Conservation (phyloP, 2,113 vertebrate species). For the Hippolais icterina region DNA sequence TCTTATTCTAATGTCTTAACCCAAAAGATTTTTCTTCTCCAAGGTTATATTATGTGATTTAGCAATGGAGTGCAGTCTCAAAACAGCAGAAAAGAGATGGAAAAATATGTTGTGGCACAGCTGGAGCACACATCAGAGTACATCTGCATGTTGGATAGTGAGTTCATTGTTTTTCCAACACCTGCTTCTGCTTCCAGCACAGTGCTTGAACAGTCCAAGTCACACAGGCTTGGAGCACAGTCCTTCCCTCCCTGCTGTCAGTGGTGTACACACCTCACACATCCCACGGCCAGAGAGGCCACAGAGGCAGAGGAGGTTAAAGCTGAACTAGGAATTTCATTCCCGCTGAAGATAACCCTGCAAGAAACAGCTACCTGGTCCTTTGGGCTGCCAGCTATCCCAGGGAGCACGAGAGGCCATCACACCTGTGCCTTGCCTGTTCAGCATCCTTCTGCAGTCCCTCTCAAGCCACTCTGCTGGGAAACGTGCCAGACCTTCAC, state of each 20-base stretch:
- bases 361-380: neutral
- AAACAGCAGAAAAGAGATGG: neutral
- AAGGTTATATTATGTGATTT: neutral
- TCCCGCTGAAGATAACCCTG: neutral
- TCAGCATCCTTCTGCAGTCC: neutral
- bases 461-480: neutral
- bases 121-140: neutral
- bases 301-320: neutral
- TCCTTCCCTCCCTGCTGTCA: neutral
- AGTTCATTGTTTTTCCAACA: neutral
- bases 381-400: neutral
- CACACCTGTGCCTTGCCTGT: fast-evolving
- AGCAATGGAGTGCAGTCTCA: neutral
- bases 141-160: neutral
- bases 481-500: neutral
- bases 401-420: neutral
- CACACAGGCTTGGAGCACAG: neutral
- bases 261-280: neutral
- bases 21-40: neutral
- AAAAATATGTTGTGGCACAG: neutral
- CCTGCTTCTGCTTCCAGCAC: neutral
- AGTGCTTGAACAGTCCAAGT: neutral
- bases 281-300: neutral
- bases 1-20: constrained; percentile 3
- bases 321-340: neutral